Percentiles rank a stretch among this genome's conserved stretches.
phyloP scores from a whole-genome alignment of 2,797 vertebrate genomes.

The Eupleurogrammus muticus region DNA sequence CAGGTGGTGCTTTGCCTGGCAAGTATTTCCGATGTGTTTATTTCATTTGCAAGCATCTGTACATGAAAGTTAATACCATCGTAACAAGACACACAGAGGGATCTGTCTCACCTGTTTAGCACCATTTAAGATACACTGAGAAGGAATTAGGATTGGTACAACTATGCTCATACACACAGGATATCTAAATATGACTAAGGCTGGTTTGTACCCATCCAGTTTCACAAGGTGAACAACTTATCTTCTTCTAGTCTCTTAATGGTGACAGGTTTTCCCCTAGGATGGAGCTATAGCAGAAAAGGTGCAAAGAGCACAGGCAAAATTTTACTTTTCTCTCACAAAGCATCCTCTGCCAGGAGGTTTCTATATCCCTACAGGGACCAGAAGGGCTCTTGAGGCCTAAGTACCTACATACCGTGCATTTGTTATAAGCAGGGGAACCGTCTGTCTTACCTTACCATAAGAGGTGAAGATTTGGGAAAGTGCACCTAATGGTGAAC shows the following conservation, averaged over 20 bases:
- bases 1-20: constrained; percentile 51
- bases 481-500: too few species aligned
- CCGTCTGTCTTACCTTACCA: too few species aligned
- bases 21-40: constrained; percentile 52
- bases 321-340: too few species aligned
- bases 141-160: constrained; percentile 12
- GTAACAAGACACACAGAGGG: constrained; percentile 40
- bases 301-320: too few species aligned
- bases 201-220: neutral
- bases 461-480: too few species aligned
- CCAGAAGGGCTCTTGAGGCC: too few species aligned
- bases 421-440: too few species aligned
- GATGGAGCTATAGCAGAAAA: too few species aligned
- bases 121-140: constrained; percentile 32
- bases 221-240: neutral
- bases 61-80: constrained; percentile 51
- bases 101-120: constrained; percentile 47
- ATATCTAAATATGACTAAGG: neutral
- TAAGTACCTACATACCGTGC: too few species aligned
- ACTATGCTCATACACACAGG: neutral
- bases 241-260: neutral
- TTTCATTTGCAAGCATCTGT: constrained; percentile 70
- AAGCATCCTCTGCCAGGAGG: too few species aligned
- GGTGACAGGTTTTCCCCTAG: neutral
- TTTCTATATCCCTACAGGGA: too few species aligned